Base-by-base conservation (phyloP, 2,113 vertebrate species). In the Machaerirhynchus nigripectus region DNA sequence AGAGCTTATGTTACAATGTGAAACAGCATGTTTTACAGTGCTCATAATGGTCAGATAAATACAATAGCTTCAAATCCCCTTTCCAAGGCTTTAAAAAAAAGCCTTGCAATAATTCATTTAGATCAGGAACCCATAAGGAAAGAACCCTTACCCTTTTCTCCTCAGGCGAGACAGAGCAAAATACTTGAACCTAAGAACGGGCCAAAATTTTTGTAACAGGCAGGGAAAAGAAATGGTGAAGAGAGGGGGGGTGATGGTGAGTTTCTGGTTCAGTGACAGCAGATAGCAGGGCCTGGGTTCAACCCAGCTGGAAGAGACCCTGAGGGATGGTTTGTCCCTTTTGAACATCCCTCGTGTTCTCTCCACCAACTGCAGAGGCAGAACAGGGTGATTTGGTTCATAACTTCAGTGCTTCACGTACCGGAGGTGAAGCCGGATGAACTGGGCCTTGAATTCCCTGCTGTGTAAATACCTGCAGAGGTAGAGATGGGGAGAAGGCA, bases 1-100 rank as follows among this genome's bases (percentile, higher is more conserved):
- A 95, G 95, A 97, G 95, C 97, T 98, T 98, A 97, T 95, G 95
- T 98, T 98, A 97, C 97, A 96, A 96, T 87, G 97, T 96, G 98
- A 98, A 98, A 97, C 93, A 96, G 94, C 96, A 86, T 97, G 96
- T 97, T 98, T 98, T 98, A 98, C 93, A 96, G 96, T 96, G 94
- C 95, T 97, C 95, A 82, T 93, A 98, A 95, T 16, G 59, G 94
- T 93, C 93, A 96, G 97, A 97, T 97, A 98, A 98, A 98, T 97
- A 97, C 96, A 97, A 96, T 94, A 91, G 91, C 96, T 89, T 89
- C 68, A 71, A 84, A 95, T 95, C 81, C 91, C 92, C 74, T 90
- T 95, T 96, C 94, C 2, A 0, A 96, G 89, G 76, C 65, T 89
- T 88, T 52, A 56, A 91, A 94, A 96, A 95, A 85, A 93, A 87